Percentiles rank a stretch among this genome's conserved stretches.
Conservation (phyloP, 2,888 invertebrate genomes). For the Temnothorax ravouxi region DNA sequence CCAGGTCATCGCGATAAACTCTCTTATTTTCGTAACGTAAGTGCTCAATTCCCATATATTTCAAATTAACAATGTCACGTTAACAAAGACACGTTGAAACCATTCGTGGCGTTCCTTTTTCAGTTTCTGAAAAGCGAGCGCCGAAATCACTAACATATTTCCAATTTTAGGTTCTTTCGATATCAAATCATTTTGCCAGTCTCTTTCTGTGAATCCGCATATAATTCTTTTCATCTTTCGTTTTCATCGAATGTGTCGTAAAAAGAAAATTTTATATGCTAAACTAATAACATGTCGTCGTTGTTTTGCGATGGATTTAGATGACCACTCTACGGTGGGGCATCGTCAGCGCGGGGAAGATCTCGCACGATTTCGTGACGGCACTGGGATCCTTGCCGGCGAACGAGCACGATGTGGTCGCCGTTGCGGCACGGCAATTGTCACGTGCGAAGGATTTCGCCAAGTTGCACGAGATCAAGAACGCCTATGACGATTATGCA, state of each 20-base stretch:
- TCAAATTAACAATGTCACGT: background rate
- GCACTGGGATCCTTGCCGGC: slow-evolving; percentile 90
- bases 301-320: slow-evolving; percentile 76
- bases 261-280: background rate
- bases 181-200: background rate
- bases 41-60: background rate
- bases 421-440: slow-evolving; percentile 92
- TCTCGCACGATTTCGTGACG: slow-evolving; percentile 94
- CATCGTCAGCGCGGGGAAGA: slow-evolving; percentile 94
- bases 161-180: background rate
- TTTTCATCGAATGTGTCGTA: background rate
- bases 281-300: background rate
- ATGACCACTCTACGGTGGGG: slow-evolving; percentile 93
- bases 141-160: background rate
- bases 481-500: slow-evolving; percentile 92
- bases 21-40: background rate
- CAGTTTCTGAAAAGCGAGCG: background rate
- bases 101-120: background rate
- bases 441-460: slow-evolving; percentile 93
- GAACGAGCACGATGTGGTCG: slow-evolving; percentile 91
- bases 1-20: background rate
- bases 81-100: background rate
- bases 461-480: slow-evolving; percentile 90
- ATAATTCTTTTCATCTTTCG: background rate
- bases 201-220: background rate